phyloP scores from a whole-genome alignment of 2,888 invertebrate species.

The Chloromyia formosa region DNA sequence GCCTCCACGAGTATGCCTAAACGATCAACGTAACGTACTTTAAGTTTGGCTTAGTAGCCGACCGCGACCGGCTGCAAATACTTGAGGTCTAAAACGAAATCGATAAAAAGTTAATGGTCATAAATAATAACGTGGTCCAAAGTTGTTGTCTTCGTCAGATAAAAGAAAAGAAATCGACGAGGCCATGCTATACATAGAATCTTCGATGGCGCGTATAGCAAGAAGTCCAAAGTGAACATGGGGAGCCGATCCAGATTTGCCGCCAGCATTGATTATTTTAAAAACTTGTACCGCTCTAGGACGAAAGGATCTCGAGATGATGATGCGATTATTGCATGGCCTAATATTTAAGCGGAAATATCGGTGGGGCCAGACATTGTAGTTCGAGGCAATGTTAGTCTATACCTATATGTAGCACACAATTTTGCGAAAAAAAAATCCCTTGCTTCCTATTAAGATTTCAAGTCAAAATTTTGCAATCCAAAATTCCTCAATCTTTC shows the following conservation, averaged over 20 bases:
- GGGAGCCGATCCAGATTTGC: background rate
- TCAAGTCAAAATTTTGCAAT: too few relatives aligned
- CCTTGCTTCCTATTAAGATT: too few relatives aligned
- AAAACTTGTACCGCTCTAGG: conserved; percentile 48
- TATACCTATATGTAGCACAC: too few relatives aligned
- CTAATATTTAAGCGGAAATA: background rate
- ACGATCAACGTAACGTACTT: too few relatives aligned
- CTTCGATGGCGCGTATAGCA: background rate
- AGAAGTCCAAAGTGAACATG: background rate
- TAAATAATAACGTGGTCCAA: conserved; percentile 50
- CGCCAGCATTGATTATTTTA: conserved; percentile 34
- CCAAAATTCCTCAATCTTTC: too few relatives aligned
- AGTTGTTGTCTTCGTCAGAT: conserved; percentile 16
- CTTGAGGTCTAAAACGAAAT: conserved; percentile 25
- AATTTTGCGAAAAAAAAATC: too few relatives aligned
- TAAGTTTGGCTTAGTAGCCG: conserved; percentile 7
- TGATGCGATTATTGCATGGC: conserved; percentile 37
- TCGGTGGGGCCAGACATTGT: background rate
- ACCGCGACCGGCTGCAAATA: conserved; percentile 18
- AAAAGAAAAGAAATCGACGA: conserved; percentile 23
- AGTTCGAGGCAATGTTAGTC: too few relatives aligned
- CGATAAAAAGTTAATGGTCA: conserved; percentile 43
- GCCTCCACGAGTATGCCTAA: conserved; percentile 1
- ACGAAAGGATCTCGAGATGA: conserved; percentile 47
- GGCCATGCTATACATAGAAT: background rate